Evolutionary conservation across 1,140 invertebrate genomes (phyloP).

Genomic region (Drosophila insularis): DNA sequence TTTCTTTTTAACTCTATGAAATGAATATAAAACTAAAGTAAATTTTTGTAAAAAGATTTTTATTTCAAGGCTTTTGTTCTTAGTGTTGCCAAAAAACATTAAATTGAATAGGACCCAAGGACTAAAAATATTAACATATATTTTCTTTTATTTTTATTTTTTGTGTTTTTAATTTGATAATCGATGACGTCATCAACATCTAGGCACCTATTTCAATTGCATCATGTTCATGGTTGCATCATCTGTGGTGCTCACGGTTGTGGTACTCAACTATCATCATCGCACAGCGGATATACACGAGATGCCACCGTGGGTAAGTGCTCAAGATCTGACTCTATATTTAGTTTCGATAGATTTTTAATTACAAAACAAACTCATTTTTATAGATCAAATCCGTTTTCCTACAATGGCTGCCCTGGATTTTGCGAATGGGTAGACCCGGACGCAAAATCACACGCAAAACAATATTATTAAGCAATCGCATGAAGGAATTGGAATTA

Average conservation of each 20-base stretch:
- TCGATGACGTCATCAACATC: background rate
- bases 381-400: slow-evolving; percentile 94
- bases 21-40: slow-evolving; percentile 63
- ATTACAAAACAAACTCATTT: too few species aligned
- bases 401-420: slow-evolving; percentile 98
- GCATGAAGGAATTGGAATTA: slow-evolving; percentile 94
- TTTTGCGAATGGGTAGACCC: slow-evolving; percentile 96
- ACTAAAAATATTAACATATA: slow-evolving; percentile 49
- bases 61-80: slow-evolving; percentile 64
- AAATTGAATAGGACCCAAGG: background rate
- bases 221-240: slow-evolving; percentile 99
- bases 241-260: slow-evolving; percentile 98
- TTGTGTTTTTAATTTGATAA: slow-evolving; percentile 12
- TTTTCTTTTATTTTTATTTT: slow-evolving; percentile 48
- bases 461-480: slow-evolving; percentile 92
- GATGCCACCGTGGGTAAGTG: slow-evolving; percentile 98
- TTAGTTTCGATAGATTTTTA: too few species aligned
- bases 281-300: slow-evolving; percentile 97
- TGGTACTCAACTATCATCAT: slow-evolving; percentile 99
- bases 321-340: background rate
- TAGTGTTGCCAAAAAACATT: slow-evolving; percentile 59
- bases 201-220: slow-evolving; percentile 99
- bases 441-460: slow-evolving; percentile 96
- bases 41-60: slow-evolving; percentile 64
- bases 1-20: slow-evolving; percentile 54